Base-by-base conservation (phyloP, 2,888 invertebrate species). In the Incurvaria masculella region DNA sequence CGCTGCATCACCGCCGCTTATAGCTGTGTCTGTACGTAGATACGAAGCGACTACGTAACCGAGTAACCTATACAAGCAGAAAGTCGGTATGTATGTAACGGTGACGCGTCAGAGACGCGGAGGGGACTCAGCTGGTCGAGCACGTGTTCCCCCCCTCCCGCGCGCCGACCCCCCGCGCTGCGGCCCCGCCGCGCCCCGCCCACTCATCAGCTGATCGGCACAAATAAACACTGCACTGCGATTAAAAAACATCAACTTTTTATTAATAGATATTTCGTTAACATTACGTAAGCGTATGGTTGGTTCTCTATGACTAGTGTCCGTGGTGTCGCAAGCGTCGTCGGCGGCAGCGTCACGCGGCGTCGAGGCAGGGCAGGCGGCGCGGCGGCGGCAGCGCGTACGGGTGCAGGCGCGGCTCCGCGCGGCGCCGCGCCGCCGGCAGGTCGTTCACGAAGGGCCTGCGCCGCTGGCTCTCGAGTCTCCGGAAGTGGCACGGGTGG, bases 401-500 rank as follows among this genome's bases (percentile, higher is more conserved):
- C 46, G 41, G 23, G 44, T 38, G 44, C 50, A 39, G 17, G 23
- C 11, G 41, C 39, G 21, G 38, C 5, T 6, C 17, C n/a, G 20
- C 38, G 44, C 43, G 45, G 51, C 16, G 54, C 44, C 51, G 52
- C 52, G 51, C 51, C 50, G 21, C 49, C 18, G 85, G 85, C 61
- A 87, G 76, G 64, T 87, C 87, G 66, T 87, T 87, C 42, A 87
- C 82, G 62, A 87, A 87, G 8, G 85, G 85, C 60, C 85, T 84
- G 51, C 86, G 75, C 51, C 85, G 74, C 62, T 86, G 86, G 51
- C 84, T 83, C 61, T 87, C 86, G 64, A 86, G 85, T 57, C 87
- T 83, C 53, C 87, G 79, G 67, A 88, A 88, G 65, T 87, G 87
- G 58, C 87, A 87, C 21, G 87, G 88, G 66, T 87, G 88, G 59